These are phyloP conservation scores for Mormyrus lacerda DNA, from an alignment of 2,113 vertebrate species.

Conservation along the genomic window DNA sequence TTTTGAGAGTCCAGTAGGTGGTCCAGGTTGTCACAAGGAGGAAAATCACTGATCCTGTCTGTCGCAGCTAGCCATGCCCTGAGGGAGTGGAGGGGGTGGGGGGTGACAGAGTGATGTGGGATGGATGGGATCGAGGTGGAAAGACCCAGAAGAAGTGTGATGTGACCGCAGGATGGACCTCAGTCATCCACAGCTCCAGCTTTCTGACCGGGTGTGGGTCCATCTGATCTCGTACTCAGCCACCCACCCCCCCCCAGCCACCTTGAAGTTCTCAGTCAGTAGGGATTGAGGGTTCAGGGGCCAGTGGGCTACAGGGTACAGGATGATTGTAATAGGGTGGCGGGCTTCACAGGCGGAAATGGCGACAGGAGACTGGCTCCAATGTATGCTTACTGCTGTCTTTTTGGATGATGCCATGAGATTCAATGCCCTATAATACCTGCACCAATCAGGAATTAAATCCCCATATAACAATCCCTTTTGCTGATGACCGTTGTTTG, in stretches of 20 bases:
- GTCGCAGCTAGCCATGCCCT: neutral
- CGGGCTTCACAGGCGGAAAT: neutral
- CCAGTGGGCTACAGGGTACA: neutral
- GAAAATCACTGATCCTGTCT: neutral
- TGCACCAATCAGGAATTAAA: neutral
- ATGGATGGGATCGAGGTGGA: neutral
- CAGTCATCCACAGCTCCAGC: neutral
- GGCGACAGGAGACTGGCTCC: too few relatives aligned
- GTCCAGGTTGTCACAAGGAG: neutral
- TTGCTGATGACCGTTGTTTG: neutral
- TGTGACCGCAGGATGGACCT: neutral
- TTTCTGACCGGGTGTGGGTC: neutral
- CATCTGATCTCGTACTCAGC: neutral
- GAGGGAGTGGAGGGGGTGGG: neutral
- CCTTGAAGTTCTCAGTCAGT: neutral
- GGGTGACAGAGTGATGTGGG: too few relatives aligned
- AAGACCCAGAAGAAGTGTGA: neutral
- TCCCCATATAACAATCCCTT: neutral
- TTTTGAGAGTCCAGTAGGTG: neutral
- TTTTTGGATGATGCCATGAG: neutral
- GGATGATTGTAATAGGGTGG: neutral
- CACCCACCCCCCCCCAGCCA: neutral
- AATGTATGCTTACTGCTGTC: neutral
- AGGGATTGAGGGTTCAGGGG: neutral
- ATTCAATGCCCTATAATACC: neutral